Conservation (phyloP, 2,113 vertebrate species). For the Atherinomorus stipes region DNA sequence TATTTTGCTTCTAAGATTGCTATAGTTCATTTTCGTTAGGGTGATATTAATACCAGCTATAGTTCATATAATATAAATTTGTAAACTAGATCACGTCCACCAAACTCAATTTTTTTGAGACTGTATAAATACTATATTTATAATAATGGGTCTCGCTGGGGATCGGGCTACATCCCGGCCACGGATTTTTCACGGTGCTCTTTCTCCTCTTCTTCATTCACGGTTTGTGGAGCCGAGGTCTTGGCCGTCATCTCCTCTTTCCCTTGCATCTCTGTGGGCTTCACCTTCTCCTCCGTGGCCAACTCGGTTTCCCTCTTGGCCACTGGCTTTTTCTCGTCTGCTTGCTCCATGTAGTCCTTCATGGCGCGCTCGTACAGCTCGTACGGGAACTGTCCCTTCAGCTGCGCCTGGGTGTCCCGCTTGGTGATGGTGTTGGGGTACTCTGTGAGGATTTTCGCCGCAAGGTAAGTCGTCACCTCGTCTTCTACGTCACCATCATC, state of each 20-base stretch:
- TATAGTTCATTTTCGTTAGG: constrained; percentile 66
- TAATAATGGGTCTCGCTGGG: constrained; percentile 49
- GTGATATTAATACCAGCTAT: constrained; percentile 75
- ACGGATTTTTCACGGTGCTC: constrained; percentile 87
- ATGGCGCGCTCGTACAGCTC: constrained; percentile 88
- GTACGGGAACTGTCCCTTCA: constrained; percentile 86
- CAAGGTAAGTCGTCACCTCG: constrained; percentile 91
- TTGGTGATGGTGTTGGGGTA: constrained; percentile 89
- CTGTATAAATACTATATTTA: constrained; percentile 79
- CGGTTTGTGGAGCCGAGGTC: constrained; percentile 89
- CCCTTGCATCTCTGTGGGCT: constrained; percentile 57
- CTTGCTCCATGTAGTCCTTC: constrained; percentile 87
- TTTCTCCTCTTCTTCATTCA: constrained; percentile 81
- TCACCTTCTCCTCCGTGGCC: constrained; percentile 41
- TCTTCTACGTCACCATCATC: constrained; percentile 89
- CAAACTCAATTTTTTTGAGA: constrained; percentile 78
- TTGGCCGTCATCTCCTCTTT: constrained; percentile 83
- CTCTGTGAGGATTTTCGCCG: constrained; percentile 89
- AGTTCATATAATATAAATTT: constrained; percentile 79
- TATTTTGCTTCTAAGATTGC: constrained; percentile 45
- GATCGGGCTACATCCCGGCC: constrained; percentile 86
- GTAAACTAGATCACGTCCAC: constrained; percentile 85
- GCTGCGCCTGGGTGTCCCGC: constrained; percentile 77
- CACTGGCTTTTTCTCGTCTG: constrained; percentile 76
- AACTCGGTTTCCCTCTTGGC: constrained; percentile 85